A percentile compares a stretch with the other conserved stretches of the same genome.
These are phyloP conservation scores for Channa maculata DNA, from an alignment of 2,113 vertebrate species.

Conservation along the genomic window DNA sequence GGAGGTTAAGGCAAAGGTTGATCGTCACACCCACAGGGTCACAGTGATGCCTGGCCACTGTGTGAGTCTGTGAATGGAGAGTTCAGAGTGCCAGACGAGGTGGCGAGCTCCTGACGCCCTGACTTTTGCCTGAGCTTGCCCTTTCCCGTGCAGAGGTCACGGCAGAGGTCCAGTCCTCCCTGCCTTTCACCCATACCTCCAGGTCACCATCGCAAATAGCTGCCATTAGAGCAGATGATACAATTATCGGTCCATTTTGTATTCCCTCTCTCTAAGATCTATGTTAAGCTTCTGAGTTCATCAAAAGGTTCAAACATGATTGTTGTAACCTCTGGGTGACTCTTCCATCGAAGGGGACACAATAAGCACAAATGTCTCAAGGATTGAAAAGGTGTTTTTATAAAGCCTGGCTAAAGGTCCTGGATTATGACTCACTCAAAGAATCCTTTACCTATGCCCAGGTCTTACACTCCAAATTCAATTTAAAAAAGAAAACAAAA, in stretches of 20 bases:
- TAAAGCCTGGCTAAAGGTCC: not conserved
- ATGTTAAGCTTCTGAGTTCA: conserved; percentile 62
- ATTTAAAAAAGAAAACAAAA: no score
- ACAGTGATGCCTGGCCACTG: conserved; percentile 77
- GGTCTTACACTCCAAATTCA: no score
- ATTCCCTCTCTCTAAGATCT: conserved; percentile 41
- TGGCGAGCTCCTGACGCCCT: conserved; percentile 68
- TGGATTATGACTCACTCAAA: not conserved
- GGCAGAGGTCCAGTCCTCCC: conserved; percentile 33
- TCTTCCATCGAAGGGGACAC: conserved; percentile 51
- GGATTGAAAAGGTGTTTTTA: conserved; percentile 2
- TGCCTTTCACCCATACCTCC: conserved; percentile 46
- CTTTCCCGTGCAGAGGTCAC: conserved; percentile 75
- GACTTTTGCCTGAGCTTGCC: conserved; percentile 72
- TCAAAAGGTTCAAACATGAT: conserved; percentile 66
- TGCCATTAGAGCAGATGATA: conserved; percentile 76
- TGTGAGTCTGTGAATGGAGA: conserved; percentile 79
- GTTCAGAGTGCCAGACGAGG: conserved; percentile 75
- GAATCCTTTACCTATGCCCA: no score
- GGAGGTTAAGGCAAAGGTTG: conserved; percentile 85
- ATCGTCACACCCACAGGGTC: conserved; percentile 84
- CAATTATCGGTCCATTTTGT: conserved; percentile 74
- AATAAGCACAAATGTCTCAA: conserved; percentile 7
- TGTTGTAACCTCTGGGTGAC: conserved; percentile 69
- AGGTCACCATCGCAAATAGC: conserved; percentile 68